Evolutionary conservation across 2,113 vertebrate species (phyloP).

Genomic region (Odocoileus virginianus): DNA sequence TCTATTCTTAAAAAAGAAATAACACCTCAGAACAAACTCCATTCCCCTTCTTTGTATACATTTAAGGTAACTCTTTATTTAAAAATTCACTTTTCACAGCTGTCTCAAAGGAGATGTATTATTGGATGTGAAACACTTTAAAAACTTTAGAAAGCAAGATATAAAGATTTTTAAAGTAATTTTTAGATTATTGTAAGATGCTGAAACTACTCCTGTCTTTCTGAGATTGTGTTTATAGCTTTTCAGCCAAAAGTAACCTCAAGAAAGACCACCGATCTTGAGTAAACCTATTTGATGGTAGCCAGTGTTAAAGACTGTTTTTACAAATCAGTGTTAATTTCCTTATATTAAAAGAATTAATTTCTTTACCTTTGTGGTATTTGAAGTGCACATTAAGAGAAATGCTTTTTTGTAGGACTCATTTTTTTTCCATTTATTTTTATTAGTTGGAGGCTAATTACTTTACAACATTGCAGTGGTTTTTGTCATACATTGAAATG

Average conservation of each 20-base stretch:
- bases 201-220: conserved; percentile 31
- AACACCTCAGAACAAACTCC: neutral
- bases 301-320: neutral
- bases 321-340: neutral
- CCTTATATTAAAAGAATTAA: neutral
- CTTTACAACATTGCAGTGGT: no score
- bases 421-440: neutral
- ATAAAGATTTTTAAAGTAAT: neutral
- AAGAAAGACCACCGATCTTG: neutral
- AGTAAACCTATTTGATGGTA: neutral
- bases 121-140: neutral
- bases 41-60: neutral
- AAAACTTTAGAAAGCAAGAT: neutral
- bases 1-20: neutral
- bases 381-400: neutral
- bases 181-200: neutral
- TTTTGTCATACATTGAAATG: no score
- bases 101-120: neutral
- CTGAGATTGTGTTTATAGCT: conserved; percentile 9
- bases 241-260: neutral
- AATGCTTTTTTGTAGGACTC: neutral
- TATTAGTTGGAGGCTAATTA: no score
- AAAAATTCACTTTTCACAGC: neutral
- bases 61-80: neutral
- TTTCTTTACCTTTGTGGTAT: neutral